Base-by-base conservation (phyloP, 2,113 vertebrate genomes). In the Clarias batrachus region DNA sequence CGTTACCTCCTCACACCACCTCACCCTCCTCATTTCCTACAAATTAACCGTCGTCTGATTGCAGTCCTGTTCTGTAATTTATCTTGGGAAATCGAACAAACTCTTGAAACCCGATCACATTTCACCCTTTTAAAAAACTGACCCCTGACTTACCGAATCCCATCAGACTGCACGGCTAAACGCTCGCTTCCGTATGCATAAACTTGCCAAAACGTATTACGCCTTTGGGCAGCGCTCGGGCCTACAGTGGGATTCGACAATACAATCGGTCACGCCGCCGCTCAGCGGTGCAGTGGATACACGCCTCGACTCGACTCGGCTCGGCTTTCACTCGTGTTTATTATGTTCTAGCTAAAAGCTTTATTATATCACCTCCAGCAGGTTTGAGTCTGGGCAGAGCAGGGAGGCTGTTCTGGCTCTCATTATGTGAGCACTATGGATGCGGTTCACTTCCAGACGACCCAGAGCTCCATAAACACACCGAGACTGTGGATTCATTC, bases 401-500 rank as follows among this genome's bases (percentile, higher is more conserved):
- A 16, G 27, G 30, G 52, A 21, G 56, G 17, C 63, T 4, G 62
- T 33, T 48, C 74, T 79, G 84, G 37, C 74, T 78, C 74, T 79
- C 60, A 68, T 78, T 66, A 78, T 23, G 21, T 74, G 13, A 52
- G 13, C n/a, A 37, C 41, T 66, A 68, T 54, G 84, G 84, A 85
- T 66, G 48, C 33, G 60, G 84, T 56, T 68, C 62, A 77, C 63
- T 78, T 78, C 60, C 84, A 66, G 73, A 30, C 23, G n/a, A 54
- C 71, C 71, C 78, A 54, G 14, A 48, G 76, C 33, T 59, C 33
- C 56, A 88, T 87, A 90, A 93, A 92, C 92, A 92, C 85, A 82
- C 90, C 2, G 92, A 89, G 89, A 89, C 90, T 86, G 91, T 68
- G 80, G 84, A 91, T 93, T 93, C 89, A 92, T 89, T 90, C 88